Conservation (phyloP, 2,113 vertebrate genomes). For the Peromyscus polionotus region DNA sequence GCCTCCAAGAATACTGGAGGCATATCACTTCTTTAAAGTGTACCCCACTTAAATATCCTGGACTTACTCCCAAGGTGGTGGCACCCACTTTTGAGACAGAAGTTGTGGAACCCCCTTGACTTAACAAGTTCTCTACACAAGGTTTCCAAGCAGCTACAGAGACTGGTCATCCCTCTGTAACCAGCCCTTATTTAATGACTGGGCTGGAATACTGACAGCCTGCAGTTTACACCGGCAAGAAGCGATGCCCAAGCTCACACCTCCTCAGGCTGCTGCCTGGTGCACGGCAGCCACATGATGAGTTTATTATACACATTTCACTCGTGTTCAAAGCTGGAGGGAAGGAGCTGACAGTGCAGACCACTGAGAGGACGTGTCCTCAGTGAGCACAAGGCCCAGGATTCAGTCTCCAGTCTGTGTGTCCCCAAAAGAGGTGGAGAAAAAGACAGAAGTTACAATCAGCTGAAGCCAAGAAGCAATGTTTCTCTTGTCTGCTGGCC, state of each 20-base stretch:
- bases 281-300: background rate
- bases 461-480: background rate
- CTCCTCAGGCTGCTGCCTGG: background rate
- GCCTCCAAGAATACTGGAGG: background rate
- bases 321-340: background rate
- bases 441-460: background rate
- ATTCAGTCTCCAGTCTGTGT: background rate
- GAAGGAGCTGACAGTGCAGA: background rate
- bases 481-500: background rate
- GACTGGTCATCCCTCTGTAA: background rate
- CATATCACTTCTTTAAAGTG: background rate
- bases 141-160: background rate
- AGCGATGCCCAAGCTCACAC: background rate
- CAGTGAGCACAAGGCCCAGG: background rate
- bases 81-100: background rate
- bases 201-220: background rate
- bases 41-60: background rate
- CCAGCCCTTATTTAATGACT: background rate
- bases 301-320: background rate
- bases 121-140: background rate
- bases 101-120: too few relatives aligned
- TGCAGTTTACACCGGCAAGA: background rate
- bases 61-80: background rate
- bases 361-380: rapidly evolving
- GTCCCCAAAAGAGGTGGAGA: background rate